Conservation (phyloP, 2,113 vertebrate species). For the Trinectes maculatus region DNA sequence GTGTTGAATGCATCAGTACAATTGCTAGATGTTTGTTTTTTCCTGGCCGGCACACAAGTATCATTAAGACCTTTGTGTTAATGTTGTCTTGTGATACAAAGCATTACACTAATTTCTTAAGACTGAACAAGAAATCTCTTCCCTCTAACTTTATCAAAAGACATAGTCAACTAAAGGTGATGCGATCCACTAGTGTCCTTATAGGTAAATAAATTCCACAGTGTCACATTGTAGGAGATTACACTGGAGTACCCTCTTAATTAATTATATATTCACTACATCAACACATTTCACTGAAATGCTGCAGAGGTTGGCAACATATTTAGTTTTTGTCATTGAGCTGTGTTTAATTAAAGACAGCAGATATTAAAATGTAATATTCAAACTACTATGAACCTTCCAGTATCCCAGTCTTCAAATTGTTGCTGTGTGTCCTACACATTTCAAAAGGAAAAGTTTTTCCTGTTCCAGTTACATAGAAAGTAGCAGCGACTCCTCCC, state of each 20-base stretch:
- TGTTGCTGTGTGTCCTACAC: too few species aligned
- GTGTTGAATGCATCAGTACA: background rate
- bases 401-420: background rate
- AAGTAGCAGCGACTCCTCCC: too few species aligned
- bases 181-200: constrained; percentile 1
- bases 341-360: background rate
- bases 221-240: constrained; percentile 26
- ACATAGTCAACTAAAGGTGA: constrained; percentile 7
- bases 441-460: background rate
- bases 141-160: constrained; percentile 10
- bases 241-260: background rate
- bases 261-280: constrained; percentile 13
- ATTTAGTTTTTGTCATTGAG: background rate
- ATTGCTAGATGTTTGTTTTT: background rate
- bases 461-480: too few species aligned
- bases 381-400: background rate
- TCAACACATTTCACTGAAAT: background rate
- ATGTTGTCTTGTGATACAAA: background rate
- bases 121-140: background rate
- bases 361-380: background rate
- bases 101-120: background rate
- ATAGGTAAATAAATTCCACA: constrained; percentile 10
- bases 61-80: background rate
- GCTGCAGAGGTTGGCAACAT: too few species aligned
- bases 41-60: background rate